Evolutionary conservation across 2,888 invertebrate species (phyloP).

Genomic region (Cybosia mesomella): DNA sequence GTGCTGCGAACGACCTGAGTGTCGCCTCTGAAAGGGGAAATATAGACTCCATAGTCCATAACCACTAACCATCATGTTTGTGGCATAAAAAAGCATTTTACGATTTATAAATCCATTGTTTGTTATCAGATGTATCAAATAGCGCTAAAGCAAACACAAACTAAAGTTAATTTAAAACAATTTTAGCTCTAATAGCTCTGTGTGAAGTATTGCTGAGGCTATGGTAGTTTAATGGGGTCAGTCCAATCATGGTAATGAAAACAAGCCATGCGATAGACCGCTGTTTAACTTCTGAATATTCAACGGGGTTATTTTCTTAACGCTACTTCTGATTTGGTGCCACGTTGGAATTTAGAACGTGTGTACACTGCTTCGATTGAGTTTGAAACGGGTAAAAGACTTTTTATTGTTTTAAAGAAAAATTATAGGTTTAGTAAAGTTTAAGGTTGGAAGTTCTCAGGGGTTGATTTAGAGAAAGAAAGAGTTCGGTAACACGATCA

Average conservation of each 20-base stretch:
- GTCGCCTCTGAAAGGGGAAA: not conserved
- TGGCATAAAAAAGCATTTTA: not conserved
- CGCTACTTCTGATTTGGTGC: conserved; percentile 72
- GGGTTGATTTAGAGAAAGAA: too few relatives aligned
- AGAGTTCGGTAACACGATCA: too few relatives aligned
- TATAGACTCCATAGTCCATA: too few relatives aligned
- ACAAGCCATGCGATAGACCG: conserved; percentile 79
- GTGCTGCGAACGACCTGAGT: too few relatives aligned
- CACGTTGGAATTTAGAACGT: conserved; percentile 67
- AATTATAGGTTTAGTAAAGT: too few relatives aligned
- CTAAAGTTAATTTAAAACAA: conserved; percentile 28
- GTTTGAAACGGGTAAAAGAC: not conserved
- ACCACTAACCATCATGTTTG: not conserved
- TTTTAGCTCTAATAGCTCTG: conserved; percentile 50
- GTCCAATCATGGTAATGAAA: conserved; percentile 85
- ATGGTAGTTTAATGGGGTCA: conserved; percentile 75
- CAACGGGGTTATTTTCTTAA: conserved; percentile 81
- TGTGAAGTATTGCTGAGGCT: conserved; percentile 48
- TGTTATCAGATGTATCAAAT: not conserved
- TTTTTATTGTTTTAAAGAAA: not conserved
- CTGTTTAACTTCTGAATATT: conserved; percentile 79
- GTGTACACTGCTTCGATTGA: conserved; percentile 40
- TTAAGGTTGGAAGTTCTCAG: too few relatives aligned
- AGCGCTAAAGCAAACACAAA: conserved; percentile 14
- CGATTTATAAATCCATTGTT: not conserved